phyloP scores from a whole-genome alignment of 2,113 vertebrate species.

The Cyanoliseus patagonus region DNA sequence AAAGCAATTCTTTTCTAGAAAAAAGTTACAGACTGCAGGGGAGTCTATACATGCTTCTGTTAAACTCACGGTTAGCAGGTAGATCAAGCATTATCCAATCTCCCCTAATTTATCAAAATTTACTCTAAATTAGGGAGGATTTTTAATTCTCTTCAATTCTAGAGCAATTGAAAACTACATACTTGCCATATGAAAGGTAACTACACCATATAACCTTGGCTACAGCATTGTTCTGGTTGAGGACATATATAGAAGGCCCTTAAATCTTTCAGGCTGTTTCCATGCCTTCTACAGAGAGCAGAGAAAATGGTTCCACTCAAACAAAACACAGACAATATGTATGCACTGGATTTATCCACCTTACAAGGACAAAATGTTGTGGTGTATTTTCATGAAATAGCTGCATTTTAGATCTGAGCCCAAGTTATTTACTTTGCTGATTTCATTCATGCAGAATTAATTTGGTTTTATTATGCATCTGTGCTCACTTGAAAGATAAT shows the following conservation, averaged over 20 bases:
- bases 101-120: background rate
- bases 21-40: background rate
- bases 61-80: background rate
- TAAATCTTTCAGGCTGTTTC: background rate
- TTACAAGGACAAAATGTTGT: background rate
- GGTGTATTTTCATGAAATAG: background rate
- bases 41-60: background rate
- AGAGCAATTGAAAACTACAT: background rate
- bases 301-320: background rate
- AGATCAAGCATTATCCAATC: background rate
- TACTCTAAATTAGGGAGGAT: background rate
- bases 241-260: background rate
- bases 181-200: background rate
- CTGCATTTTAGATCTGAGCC: background rate
- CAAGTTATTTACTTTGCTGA: background rate
- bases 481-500: background rate
- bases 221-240: background rate
- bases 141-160: background rate
- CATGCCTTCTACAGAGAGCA: background rate
- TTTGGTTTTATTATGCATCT: background rate
- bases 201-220: background rate
- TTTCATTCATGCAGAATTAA: background rate
- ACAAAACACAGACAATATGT: background rate
- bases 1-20: background rate
- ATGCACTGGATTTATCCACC: background rate